Evolutionary conservation across 2,113 vertebrate species (phyloP), one percentile per base, ranked within the genome.

Genomic region (Pangasianodon gigas): DNA sequence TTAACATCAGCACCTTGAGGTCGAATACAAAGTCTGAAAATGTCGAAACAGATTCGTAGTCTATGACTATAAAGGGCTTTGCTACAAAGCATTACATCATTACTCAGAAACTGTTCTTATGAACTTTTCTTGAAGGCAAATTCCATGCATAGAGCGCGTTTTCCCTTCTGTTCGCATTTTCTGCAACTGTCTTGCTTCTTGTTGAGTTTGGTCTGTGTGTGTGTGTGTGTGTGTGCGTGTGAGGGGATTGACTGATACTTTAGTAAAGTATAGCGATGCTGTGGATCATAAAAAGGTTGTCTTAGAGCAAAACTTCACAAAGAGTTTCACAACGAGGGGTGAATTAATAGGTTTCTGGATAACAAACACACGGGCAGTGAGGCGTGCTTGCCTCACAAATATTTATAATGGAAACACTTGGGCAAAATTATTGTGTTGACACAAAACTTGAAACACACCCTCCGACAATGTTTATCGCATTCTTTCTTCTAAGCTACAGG

Each of bases 1-100:
- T 54, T 83, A 84, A 71, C 80, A 58, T 89, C 69, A 60, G 52
- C 69, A 37, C 44, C 52, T 69, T 37, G 87, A 88, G 81, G 24
- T 56, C 6, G 19, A 51, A 46, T 51, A 79, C 3, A 0, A 46
- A n/a, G 81, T 84, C 18, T 6, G 51, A 89, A 67, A 56, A 89
- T 6, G 37, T 46, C 46, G 14, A 75, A 79, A 69, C 14, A 37
- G 7, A 75, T n/a, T 48, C 13, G 13, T 62, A 79, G 56, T 41
- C 65, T 65, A 48, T 9, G 85, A 77, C 18, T 6, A 86, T 51
- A 60, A 18, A 52, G 1, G 29, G 56, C 29, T 89, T 54, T 24
- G 41, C 52, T 46, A 77, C 19, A 51, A 46, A 62, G 82, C 29
- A 83, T 82, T 56, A 9, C 37, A 44, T 81, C 74, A 60, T 48